Percentiles rank a stretch among this genome's conserved stretches.
Conservation (phyloP, 2,888 invertebrate genomes). For the Ennomos quercinarius region DNA sequence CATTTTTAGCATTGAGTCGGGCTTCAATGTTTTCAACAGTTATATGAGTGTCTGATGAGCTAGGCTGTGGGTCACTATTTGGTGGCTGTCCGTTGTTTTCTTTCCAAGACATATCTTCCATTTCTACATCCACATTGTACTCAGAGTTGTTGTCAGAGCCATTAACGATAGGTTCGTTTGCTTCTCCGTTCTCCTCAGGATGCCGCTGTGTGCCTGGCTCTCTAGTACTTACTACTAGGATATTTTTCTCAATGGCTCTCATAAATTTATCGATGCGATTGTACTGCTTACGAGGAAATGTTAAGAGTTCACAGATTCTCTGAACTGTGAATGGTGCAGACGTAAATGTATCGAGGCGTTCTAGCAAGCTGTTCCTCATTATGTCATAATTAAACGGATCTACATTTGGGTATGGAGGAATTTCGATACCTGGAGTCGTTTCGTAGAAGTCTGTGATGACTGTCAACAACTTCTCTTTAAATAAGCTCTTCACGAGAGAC, state of each 20-base stretch:
- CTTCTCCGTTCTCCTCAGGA: slow-evolving; percentile 88
- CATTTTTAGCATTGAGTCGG: slow-evolving; percentile 77
- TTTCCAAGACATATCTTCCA: slow-evolving; percentile 83
- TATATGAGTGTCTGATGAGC: slow-evolving; percentile 75
- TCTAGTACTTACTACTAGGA: slow-evolving; percentile 92
- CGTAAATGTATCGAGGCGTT: slow-evolving; percentile 92
- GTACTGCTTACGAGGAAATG: slow-evolving; percentile 96
- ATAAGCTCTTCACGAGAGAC: slow-evolving; percentile 94
- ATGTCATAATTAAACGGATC: slow-evolving; percentile 95
- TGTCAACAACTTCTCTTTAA: slow-evolving; percentile 93
- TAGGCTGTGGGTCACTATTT: slow-evolving; percentile 69
- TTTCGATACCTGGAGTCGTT: slow-evolving; percentile 90
- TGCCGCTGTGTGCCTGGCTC: slow-evolving; percentile 87
- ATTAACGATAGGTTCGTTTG: slow-evolving; percentile 85
- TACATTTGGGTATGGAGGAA: slow-evolving; percentile 95
- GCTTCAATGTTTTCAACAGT: slow-evolving; percentile 74
- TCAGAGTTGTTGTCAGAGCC: slow-evolving; percentile 85
- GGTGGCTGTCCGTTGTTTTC: slow-evolving; percentile 65
- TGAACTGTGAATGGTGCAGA: slow-evolving; percentile 98
- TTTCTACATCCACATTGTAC: slow-evolving; percentile 83
- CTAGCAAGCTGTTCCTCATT: slow-evolving; percentile 93
- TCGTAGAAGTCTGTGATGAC: slow-evolving; percentile 96
- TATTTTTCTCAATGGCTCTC: slow-evolving; percentile 98
- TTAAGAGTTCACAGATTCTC: slow-evolving; percentile 96
- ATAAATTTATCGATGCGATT: slow-evolving; percentile 98